Base-by-base conservation (phyloP, 2,888 invertebrate species). In the Sturmia bella region DNA sequence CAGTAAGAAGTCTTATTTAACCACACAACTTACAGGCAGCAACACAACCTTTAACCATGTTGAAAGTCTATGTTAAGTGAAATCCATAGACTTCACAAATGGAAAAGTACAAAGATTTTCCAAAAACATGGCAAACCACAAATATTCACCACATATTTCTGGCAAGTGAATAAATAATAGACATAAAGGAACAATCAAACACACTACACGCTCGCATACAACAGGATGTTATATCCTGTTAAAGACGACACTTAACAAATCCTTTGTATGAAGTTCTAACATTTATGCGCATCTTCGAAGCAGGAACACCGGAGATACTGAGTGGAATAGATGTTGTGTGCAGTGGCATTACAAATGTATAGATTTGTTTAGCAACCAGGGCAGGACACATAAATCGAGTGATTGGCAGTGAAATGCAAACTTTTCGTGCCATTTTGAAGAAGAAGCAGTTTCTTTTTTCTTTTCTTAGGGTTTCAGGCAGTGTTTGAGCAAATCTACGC, bases 91-190 rank as follows among this genome's bases (percentile, higher is more conserved):
- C 39, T 64, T 56, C 11, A 32, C 32, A 56, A 75, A 32, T 50
- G 48, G 17, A 66, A 39, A 50, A 24, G 50, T 32, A 57, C 24
- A 66, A 75, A 32, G 68, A 75, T 48, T 75, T 21, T n/a, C 19
- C 19, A 2, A 57, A 57, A 66, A 57, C 48, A 64, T 74, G 45
- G 17, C 24, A 66, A 59, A 52, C 79, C 79, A 63, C 79, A 79
- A 69, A 63, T 63, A 74, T 63, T 66, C 73, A 74, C 73, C 73
- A 74, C 79, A 73, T 56, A 61, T 43, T 68, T 79, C 45, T 43
- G 54, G 72, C 66, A 61, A 59, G 66, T 72, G 57, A 66, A 66
- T 57, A 68, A 75, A 68, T 61, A 61, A 11, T 27, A 13, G 15
- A n/a, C n/a, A 43, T 13, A 9, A 13, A n/a, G 27, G 27, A 9